Evolutionary conservation across 2,113 vertebrate species (phyloP).

Genomic region (Mobula hypostoma): DNA sequence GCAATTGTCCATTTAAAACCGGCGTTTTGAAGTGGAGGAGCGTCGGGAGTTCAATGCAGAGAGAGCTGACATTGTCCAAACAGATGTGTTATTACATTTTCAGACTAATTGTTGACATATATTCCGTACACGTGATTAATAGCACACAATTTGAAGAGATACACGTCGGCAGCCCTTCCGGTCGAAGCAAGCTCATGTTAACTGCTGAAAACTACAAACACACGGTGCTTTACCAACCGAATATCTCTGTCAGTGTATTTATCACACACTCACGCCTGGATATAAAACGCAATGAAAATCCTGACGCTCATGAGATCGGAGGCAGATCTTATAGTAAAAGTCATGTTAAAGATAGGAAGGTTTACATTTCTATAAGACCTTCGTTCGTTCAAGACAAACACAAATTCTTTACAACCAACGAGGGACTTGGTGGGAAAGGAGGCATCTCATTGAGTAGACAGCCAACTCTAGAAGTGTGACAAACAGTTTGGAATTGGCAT

Average conservation of each 20-base stretch:
- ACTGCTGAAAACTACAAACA: neutral
- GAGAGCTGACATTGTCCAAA: neutral
- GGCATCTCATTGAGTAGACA: too few species aligned
- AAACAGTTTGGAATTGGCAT: too few species aligned
- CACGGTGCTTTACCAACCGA: neutral
- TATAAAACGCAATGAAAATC: neutral
- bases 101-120: neutral
- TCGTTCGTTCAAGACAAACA: too few species aligned
- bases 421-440: too few species aligned
- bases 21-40: neutral
- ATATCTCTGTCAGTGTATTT: neutral
- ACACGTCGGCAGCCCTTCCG: neutral
- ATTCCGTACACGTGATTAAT: constrained; percentile 20
- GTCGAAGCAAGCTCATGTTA: neutral
- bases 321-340: neutral
- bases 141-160: neutral
- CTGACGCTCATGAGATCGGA: neutral
- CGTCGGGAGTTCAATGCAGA: neutral
- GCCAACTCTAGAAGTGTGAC: too few species aligned
- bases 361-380: too few species aligned
- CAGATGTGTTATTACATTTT: neutral
- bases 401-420: too few species aligned
- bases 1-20: neutral
- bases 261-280: neutral
- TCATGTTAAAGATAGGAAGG: too few species aligned